Evolutionary conservation across 2,797 vertebrate genomes (phyloP).

Genomic region (Gallinago nigripennis): DNA sequence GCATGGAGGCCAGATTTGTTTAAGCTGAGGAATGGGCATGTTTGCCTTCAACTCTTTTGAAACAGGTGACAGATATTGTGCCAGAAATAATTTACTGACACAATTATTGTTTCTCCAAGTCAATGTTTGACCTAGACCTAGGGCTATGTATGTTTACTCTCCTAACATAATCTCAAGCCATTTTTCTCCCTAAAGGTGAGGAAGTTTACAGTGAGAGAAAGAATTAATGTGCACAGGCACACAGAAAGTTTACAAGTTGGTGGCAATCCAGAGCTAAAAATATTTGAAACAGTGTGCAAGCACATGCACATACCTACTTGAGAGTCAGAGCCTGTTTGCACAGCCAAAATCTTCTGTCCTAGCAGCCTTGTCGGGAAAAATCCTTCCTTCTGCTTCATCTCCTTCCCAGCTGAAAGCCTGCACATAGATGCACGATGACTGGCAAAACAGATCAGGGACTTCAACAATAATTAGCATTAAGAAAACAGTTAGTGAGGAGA

Average conservation of each 20-base stretch:
- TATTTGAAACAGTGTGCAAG: constrained; percentile 5
- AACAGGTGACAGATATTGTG: constrained; percentile 34
- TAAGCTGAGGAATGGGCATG: constrained; percentile 33
- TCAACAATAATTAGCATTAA: not conserved
- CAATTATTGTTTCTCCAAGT: constrained; percentile 23
- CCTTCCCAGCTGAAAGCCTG: not conserved
- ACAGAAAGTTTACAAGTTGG: constrained; percentile 26
- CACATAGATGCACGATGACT: not conserved
- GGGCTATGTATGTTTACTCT: constrained; percentile 45
- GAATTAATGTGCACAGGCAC: not conserved
- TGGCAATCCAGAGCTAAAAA: constrained; percentile 22
- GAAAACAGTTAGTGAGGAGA: not conserved
- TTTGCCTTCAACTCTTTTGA: constrained; percentile 34
- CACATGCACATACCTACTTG: not conserved
- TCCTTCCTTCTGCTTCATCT: constrained; percentile 13
- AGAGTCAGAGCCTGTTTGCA: not conserved
- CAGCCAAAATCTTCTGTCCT: not conserved
- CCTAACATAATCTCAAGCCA: not conserved
- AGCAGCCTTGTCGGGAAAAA: not conserved
- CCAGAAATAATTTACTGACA: constrained; percentile 54
- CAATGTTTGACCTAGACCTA: constrained; percentile 49
- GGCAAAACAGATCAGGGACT: not conserved
- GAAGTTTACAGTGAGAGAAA: constrained; percentile 5
- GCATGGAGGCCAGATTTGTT: constrained; percentile 40
- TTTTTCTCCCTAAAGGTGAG: not conserved